Conservation (phyloP, 2,113 vertebrate genomes). For the Hippoglossus stenolepis region DNA sequence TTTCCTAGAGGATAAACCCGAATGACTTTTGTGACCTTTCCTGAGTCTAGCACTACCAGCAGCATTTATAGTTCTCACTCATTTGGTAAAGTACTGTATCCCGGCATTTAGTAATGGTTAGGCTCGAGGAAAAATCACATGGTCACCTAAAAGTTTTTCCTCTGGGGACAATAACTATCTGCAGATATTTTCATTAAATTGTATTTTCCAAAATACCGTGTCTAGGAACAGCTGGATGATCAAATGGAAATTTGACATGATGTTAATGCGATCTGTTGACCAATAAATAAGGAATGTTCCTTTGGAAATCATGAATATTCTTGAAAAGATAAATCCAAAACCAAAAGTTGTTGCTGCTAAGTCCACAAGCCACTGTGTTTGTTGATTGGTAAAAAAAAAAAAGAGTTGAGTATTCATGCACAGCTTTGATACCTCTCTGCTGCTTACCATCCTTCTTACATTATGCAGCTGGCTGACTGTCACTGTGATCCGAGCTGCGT, state of each 20-base stretch:
- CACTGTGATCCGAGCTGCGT: slow-evolving; percentile 38
- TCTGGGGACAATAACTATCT: neutral
- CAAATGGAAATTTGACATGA: neutral
- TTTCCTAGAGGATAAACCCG: neutral
- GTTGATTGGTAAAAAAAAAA: neutral
- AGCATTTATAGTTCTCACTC: neutral
- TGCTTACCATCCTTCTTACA: slow-evolving; percentile 34
- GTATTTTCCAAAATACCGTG: neutral
- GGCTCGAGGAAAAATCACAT: neutral
- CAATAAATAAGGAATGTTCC: too few species aligned
- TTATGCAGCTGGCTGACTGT: slow-evolving; percentile 51
- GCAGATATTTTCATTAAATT: neutral
- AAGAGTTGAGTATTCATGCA: slow-evolving; percentile 8
- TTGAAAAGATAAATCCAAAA: neutral
- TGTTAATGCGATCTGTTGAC: neutral
- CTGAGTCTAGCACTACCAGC: neutral
- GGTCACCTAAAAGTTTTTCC: neutral
- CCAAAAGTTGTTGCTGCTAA: neutral
- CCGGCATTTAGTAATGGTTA: neutral
- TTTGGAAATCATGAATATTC: neutral
- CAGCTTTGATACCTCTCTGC: slow-evolving; percentile 39
- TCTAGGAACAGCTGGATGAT: neutral
- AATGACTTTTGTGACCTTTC: neutral
- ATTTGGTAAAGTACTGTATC: neutral
- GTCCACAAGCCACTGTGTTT: neutral